Conservation (phyloP, 2,797 vertebrate genomes). For the Calcarius lapponicus region DNA sequence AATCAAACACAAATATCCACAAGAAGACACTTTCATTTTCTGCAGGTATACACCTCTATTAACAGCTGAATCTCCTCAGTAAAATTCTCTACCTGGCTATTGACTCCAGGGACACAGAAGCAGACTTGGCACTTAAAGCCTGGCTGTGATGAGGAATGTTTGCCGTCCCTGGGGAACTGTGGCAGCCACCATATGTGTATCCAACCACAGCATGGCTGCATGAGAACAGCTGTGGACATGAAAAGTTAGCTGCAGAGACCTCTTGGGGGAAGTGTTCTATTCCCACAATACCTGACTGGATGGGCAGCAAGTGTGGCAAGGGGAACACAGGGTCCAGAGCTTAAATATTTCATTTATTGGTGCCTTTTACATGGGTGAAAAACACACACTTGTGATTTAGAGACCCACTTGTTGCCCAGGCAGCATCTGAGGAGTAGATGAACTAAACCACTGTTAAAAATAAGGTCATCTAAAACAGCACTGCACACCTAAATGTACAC, state of each 20-base stretch:
- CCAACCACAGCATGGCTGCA: not conserved
- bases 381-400: not conserved
- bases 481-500: not conserved
- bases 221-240: not conserved
- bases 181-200: not conserved
- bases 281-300: not conserved
- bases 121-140: not conserved
- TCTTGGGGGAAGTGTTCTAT: not conserved
- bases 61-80: not conserved
- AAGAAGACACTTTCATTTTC: not conserved
- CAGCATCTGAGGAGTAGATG: not conserved
- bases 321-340: not conserved
- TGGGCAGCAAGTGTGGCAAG: not conserved
- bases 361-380: not conserved
- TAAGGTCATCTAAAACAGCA: not conserved
- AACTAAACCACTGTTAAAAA: not conserved
- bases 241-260: not conserved
- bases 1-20: not conserved
- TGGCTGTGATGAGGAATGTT: not conserved
- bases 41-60: not conserved
- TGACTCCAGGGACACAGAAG: fast-evolving
- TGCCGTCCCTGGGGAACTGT: not conserved
- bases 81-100: not conserved
- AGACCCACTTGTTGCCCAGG: not conserved
- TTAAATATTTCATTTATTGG: not conserved